Conservation (phyloP, 2,888 invertebrate species). For the Agriopis marginaria region DNA sequence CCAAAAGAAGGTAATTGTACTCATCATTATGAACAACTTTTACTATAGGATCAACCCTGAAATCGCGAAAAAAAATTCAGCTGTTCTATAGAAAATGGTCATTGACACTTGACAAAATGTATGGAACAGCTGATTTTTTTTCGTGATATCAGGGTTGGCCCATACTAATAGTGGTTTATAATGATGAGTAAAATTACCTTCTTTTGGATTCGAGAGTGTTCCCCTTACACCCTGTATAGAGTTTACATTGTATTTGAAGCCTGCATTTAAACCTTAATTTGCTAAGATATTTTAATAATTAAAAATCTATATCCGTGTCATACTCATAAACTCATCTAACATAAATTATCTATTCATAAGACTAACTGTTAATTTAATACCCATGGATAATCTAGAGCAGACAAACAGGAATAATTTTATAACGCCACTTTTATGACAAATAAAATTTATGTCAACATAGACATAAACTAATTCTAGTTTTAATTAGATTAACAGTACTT, state of each 20-base stretch:
- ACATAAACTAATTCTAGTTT: conserved; percentile 17
- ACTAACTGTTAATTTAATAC: conserved; percentile 13
- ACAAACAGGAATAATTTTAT: conserved; percentile 15
- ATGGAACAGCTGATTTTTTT: too few relatives aligned
- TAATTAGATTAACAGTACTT: conserved; percentile 31
- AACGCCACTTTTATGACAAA: conserved; percentile 6
- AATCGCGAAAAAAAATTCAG: too few relatives aligned
- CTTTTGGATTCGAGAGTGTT: too few relatives aligned
- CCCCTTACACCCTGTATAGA: too few relatives aligned
- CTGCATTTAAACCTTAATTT: conserved; percentile 4
- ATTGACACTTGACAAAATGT: too few relatives aligned
- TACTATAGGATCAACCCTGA: too few relatives aligned
- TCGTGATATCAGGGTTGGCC: too few relatives aligned
- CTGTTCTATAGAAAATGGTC: too few relatives aligned
- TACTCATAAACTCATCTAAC: conserved; percentile 4
- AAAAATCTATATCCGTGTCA: background rate
- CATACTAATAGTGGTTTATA: too few relatives aligned
- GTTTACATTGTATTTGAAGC: background rate
- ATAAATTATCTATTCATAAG: conserved; percentile 9
- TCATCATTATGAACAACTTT: too few relatives aligned
- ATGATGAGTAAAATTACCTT: too few relatives aligned
- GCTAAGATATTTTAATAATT: background rate
- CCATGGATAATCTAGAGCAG: conserved; percentile 19
- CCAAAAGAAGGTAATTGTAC: too few relatives aligned
- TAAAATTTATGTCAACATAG: conserved; percentile 16